phyloP scores from a whole-genome alignment of 2,113 vertebrate species.

The Zapus hudsonius region DNA sequence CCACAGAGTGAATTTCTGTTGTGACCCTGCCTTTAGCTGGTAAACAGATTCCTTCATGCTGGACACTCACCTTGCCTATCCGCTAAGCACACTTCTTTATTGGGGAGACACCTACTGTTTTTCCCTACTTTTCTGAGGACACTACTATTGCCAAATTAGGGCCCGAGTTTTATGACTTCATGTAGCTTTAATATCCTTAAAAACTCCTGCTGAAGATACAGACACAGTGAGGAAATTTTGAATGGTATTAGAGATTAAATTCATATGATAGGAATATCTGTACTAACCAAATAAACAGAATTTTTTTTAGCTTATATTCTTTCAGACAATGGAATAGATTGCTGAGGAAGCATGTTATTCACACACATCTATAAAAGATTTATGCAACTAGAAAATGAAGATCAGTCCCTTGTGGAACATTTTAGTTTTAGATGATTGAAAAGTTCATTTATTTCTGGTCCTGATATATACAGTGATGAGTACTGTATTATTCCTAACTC shows the following conservation, averaged over 20 bases:
- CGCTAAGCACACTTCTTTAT: background rate
- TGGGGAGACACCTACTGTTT: background rate
- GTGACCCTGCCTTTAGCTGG: background rate
- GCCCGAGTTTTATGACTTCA: rapidly evolving
- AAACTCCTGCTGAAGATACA: background rate
- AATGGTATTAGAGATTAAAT: background rate
- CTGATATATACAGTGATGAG: background rate
- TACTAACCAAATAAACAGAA: background rate
- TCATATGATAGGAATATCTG: background rate
- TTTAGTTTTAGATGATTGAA: background rate
- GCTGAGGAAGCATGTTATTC: background rate
- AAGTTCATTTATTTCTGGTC: background rate
- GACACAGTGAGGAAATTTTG: background rate
- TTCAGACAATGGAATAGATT: background rate
- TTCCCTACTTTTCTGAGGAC: background rate
- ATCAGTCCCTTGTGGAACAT: background rate
- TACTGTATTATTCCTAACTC: background rate
- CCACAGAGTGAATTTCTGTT: background rate
- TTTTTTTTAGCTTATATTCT: background rate
- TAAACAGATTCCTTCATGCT: background rate
- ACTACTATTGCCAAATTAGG: background rate
- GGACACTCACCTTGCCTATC: background rate
- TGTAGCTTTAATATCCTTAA: background rate
- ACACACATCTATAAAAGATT: background rate
- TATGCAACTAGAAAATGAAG: background rate